phyloP scores from a whole-genome alignment of 1,140 invertebrate species.

The Pteromalus puparum region DNA sequence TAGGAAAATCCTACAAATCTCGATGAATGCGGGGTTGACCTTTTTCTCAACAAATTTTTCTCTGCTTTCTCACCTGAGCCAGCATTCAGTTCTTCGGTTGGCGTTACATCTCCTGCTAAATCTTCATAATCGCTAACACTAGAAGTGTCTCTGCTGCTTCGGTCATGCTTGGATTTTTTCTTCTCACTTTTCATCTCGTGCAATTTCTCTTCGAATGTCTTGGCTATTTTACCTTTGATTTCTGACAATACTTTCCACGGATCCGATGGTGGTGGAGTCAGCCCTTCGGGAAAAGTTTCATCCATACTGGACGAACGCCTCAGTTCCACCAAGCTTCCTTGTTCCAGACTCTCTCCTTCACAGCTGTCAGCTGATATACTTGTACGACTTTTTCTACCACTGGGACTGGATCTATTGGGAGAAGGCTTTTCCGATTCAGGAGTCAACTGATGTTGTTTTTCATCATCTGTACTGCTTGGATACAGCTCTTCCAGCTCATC shows the following conservation, averaged over 20 bases:
- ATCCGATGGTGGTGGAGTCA: conserved; percentile 73
- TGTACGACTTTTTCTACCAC: conserved; percentile 62
- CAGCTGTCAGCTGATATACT: conserved; percentile 55
- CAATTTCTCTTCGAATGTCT: conserved; percentile 80
- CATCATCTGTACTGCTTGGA: conserved; percentile 76
- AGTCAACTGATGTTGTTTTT: conserved; percentile 73
- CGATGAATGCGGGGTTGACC: conserved; percentile 53
- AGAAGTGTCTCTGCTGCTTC: conserved; percentile 75
- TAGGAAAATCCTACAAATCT: conserved; percentile 68
- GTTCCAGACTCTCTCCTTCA: conserved; percentile 55
- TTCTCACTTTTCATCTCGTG: conserved; percentile 77
- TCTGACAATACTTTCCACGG: conserved; percentile 77
- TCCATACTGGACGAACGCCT: conserved; percentile 74
- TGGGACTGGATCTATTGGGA: conserved; percentile 58
- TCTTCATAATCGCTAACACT: conserved; percentile 80
- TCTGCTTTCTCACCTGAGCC: conserved; percentile 63
- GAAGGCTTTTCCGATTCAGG: conserved; percentile 72
- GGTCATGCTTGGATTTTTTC: conserved; percentile 65
- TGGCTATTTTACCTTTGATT: conserved; percentile 79
- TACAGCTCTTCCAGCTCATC: conserved; percentile 83
- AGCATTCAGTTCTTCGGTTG: conserved; percentile 62
- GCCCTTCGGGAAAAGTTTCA: conserved; percentile 67
- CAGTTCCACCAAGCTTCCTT: conserved; percentile 61
- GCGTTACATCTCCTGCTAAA: conserved; percentile 64
- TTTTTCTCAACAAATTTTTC: conserved; percentile 57